Conservation (phyloP, 2,113 vertebrate genomes). For the Oncorhynchus keta region DNA sequence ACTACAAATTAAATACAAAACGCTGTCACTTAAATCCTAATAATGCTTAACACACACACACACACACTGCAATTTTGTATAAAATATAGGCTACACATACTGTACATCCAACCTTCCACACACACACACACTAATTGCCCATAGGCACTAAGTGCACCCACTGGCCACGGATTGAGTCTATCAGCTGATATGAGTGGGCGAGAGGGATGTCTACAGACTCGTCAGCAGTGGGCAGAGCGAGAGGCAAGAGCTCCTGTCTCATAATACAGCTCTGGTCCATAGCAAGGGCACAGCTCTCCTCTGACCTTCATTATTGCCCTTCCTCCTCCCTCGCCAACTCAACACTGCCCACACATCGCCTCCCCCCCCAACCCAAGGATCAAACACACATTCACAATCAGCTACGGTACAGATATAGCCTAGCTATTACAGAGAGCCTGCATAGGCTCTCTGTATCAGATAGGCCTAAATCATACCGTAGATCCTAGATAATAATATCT, state of each 20-base stretch:
- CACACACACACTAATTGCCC: neutral
- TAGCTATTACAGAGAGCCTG: too few species aligned
- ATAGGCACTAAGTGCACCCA: conserved; percentile 40
- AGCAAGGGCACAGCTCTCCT: conserved; percentile 26
- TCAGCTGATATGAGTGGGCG: conserved; percentile 21
- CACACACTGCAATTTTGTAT: neutral
- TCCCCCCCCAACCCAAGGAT: neutral
- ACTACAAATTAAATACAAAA: too few species aligned
- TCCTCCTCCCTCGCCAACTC: neutral
- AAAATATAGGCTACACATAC: neutral
- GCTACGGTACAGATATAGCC: neutral
- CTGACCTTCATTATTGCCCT: conserved; percentile 59
- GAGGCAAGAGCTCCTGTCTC: conserved; percentile 45
- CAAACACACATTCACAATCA: neutral
- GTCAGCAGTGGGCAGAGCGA: conserved; percentile 38
- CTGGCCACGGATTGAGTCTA: conserved; percentile 15
- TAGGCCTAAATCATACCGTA: neutral
- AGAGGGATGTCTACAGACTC: conserved; percentile 32
- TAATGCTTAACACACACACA: neutral
- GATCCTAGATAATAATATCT: neutral
- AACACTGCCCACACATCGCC: conserved; percentile 16
- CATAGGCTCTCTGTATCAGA: neutral
- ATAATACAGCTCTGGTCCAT: conserved; percentile 61
- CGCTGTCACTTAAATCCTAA: too few species aligned
- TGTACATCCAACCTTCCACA: neutral